These are phyloP conservation scores for Drosophila guanche DNA, from an alignment of 1,140 invertebrate species.

Conservation along the genomic window DNA sequence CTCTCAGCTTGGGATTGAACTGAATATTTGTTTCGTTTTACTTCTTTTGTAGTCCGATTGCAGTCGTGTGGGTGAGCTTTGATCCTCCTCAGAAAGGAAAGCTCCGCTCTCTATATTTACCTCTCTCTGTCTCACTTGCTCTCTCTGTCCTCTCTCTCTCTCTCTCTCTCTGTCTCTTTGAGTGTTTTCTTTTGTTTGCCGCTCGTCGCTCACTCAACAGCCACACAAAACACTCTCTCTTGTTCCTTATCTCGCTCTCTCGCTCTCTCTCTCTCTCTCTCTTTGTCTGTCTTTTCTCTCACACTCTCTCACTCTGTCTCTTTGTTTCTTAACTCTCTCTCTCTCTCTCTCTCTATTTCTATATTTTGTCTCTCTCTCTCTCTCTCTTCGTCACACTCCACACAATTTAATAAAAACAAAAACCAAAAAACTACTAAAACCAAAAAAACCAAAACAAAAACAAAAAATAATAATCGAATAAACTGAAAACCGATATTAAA, in stretches of 20 bases:
- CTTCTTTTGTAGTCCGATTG: constrained; percentile 35
- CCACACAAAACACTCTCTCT: constrained; percentile 44
- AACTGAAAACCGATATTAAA: constrained; percentile 51
- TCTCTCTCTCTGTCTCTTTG: constrained; percentile 6
- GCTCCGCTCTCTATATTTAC: constrained; percentile 7
- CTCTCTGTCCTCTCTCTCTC: background rate
- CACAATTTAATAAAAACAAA: constrained; percentile 27
- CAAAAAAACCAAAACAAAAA: constrained; percentile 23
- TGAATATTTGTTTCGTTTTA: constrained; percentile 32
- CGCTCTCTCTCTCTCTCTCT: constrained; percentile 26
- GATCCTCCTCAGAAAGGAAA: constrained; percentile 15
- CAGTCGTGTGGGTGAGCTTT: constrained; percentile 8
- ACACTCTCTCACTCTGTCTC: constrained; percentile 38
- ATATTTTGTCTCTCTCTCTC: constrained; percentile 45
- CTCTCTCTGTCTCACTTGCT: background rate
- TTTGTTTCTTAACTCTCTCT: constrained; percentile 63
- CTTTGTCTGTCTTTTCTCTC: constrained; percentile 29
- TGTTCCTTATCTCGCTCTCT: constrained; percentile 23
- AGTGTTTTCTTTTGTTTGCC: constrained; percentile 34
- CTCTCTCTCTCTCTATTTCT: constrained; percentile 51
- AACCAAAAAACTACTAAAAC: constrained; percentile 50
- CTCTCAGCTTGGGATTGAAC: constrained; percentile 16
- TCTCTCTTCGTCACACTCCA: constrained; percentile 61
- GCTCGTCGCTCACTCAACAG: constrained; percentile 50
- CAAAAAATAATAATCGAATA: constrained; percentile 40